Conservation (phyloP, 1,140 invertebrate genomes). For the Drosophila santomea region DNA sequence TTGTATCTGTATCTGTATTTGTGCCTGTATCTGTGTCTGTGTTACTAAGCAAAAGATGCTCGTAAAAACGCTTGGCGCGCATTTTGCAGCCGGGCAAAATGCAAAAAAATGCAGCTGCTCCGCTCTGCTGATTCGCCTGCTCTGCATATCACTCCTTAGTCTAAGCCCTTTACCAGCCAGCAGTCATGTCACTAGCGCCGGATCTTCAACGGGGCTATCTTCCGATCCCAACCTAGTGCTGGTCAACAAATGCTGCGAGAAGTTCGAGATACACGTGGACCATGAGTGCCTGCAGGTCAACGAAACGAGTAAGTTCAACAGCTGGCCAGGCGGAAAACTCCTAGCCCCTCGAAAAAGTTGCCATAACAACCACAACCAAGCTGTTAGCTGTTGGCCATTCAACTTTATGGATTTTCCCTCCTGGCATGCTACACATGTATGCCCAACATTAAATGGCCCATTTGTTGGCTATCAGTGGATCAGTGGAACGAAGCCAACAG, state of each 20-base stretch:
- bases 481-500: conserved; percentile 33
- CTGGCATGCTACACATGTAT: conserved; percentile 51
- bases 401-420: conserved; percentile 79
- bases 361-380: conserved; percentile 24
- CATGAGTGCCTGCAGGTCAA: conserved; percentile 87
- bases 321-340: conserved; percentile 20
- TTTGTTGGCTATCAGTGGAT: conserved; percentile 57
- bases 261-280: conserved; percentile 89
- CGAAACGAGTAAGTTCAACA: conserved; percentile 84
- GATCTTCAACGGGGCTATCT: conserved; percentile 5
- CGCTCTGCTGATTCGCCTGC: conserved; percentile 24
- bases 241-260: conserved; percentile 92
- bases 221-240: conserved; percentile 56
- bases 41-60: conserved; percentile 53
- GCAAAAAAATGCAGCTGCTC: conserved; percentile 59
- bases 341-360: conserved; percentile 15
- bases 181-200: conserved; percentile 52
- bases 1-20: conserved; percentile 25
- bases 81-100: conserved; percentile 38
- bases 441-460: conserved; percentile 54
- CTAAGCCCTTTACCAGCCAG: neutral
- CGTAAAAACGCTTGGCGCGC: conserved; percentile 70
- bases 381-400: conserved; percentile 60
- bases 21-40: conserved; percentile 23
- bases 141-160: conserved; percentile 12